Conservation (phyloP, 1,140 invertebrate genomes). For the Lordiphosa mommai region DNA sequence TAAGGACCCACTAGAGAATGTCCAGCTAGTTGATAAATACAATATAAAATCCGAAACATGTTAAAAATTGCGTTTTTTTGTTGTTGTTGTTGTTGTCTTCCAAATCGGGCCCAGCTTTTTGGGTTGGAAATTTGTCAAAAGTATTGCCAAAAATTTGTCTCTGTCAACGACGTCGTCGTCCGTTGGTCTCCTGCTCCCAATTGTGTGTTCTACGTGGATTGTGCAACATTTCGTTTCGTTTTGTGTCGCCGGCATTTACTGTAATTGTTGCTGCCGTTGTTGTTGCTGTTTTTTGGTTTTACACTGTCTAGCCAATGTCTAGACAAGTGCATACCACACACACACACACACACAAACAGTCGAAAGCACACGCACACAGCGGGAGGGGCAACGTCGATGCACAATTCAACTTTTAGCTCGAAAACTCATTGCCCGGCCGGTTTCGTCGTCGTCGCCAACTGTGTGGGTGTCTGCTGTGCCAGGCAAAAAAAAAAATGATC, state of each 20-base stretch:
- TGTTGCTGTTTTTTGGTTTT: conserved; percentile 65
- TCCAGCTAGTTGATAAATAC: conserved; percentile 45
- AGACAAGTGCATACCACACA: conserved; percentile 77
- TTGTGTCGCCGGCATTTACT: conserved; percentile 71
- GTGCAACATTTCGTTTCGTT: conserved; percentile 70
- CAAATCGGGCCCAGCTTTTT: conserved; percentile 4
- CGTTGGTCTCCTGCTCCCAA: not conserved
- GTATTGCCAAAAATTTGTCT: conserved; percentile 65
- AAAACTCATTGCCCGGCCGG: conserved; percentile 69
- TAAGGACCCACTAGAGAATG: conserved; percentile 39
- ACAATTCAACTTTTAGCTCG: conserved; percentile 75
- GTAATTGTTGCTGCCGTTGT: conserved; percentile 54
- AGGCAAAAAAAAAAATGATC: conserved; percentile 30
- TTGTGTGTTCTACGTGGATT: conserved; percentile 43
- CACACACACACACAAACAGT: conserved; percentile 59
- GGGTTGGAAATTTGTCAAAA: conserved; percentile 41
- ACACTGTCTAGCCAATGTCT: conserved; percentile 78
- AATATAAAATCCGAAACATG: conserved; percentile 31
- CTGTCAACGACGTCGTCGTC: conserved; percentile 30
- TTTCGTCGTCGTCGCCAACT: conserved; percentile 7
- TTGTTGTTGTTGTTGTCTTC: conserved; percentile 3
- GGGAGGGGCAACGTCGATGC: conserved; percentile 54
- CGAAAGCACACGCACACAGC: conserved; percentile 40
- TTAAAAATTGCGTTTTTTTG: conserved; percentile 14
- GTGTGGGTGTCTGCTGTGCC: conserved; percentile 20